Base-by-base conservation (phyloP, 2,113 vertebrate species). In the Cnemophilus loriae region DNA sequence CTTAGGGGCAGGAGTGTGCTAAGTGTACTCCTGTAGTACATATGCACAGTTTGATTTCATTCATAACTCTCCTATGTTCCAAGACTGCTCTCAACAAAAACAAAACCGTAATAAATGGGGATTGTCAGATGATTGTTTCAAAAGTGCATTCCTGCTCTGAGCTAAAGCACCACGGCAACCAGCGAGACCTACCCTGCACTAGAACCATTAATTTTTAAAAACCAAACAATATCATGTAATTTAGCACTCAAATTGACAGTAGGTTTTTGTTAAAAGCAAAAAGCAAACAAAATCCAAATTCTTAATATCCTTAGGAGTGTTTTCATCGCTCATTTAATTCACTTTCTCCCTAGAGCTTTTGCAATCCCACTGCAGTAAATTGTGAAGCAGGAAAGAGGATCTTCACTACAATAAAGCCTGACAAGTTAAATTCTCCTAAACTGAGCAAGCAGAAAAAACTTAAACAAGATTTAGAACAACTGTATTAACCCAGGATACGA, bases 341-440 rank as follows among this genome's bases (percentile, higher is more conserved):
- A 84, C 47, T 71, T 87, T 89, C 28, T 65, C 69, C 46, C 68
- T 37, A 79, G 73, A 89, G 89, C 28, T 87, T 93, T 91, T 84
- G 73, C 65, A 84, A 84, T 82, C 42, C 69, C 61, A 59, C 60
- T 67, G 81, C 82, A 80, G 70, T 47, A 83, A 76, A 87, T 4
- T 42, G 35, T 46, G 78, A 87, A 82, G 68, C 20, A 37, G 52
- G 71, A 88, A 93, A 90, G 84, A 92, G 23, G 50, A 88, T 70
- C 88, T 90, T 94, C 82, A 63, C 82, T 63, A n/a, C 41, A 90
- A 94, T 70, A 64, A 91, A 75, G 28, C 33, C 67, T 93, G 87
- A 89, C 84, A 91, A 89, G 87, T 79, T 90, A 83, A 91, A 91
- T 55, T 96, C 79, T 96, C 82, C 59, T 68, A 86, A 91, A 94